Evolutionary conservation across 2,113 vertebrate genomes (phyloP), one percentile per base, ranked within the genome.

Genomic region (Hiodon alosoides): DNA sequence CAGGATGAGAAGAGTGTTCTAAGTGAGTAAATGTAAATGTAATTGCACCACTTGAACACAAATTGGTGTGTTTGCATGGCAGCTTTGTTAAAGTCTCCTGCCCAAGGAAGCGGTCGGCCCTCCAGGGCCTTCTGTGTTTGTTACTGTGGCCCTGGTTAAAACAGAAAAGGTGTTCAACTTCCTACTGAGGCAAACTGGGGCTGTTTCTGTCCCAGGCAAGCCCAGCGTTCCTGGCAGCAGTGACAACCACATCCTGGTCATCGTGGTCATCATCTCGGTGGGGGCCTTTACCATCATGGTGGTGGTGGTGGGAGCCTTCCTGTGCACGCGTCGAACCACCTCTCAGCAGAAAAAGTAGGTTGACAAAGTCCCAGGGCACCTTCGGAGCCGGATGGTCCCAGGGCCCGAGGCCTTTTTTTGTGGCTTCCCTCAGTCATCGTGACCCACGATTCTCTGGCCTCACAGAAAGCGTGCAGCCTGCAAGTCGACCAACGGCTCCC

Each of bases 341-440:
- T 95, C 95, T 64, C 95, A 98, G 87, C 96, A 99, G 86, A 99
- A 98, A 69, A 98, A 99, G 96, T 98, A 92, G 92, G 85, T 0
- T 4, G 9, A 2, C 50, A 7, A 3, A 31, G 31, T 31, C 31
- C 31, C 46, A 64, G n/a, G 5, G n/a, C 7, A 0, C 1, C 14
- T 11, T 4, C n/a, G 8, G 3, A 7, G 8, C 64, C 8, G 11
- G 64, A 47, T 11, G 16, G 14, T 17, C 61, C 3, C 16, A 64
- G 6, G 16, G 54, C 31, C 3, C 61, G 31, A 17, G 61, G n/a
- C 9, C n/a, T 8, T 64, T 64, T 17, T 64, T 14, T 69, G 47
- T 50, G 16, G 16, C 58, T 13, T 48, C 10, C 1, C 48, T 17
- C 14, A n/a, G 77, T 48, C 16, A 14, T 55, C 17, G 62, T n/a